Base-by-base conservation (phyloP, 2,888 invertebrate genomes). In the Tiliacea aurago region DNA sequence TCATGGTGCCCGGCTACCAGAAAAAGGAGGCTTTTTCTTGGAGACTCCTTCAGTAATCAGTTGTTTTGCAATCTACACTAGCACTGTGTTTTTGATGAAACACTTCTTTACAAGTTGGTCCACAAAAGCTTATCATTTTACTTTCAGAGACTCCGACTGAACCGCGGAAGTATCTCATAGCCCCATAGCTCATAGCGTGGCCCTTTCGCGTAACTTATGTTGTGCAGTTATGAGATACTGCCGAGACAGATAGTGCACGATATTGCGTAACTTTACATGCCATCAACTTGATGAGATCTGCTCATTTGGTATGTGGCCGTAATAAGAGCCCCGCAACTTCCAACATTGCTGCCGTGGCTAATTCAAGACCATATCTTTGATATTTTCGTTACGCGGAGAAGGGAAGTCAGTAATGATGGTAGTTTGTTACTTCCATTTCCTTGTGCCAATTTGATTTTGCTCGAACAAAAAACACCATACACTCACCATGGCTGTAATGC, bases 401-500 rank as follows among this genome's bases (percentile, higher is more conserved):
- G 58, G 65, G 23, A 65, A 61, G 61, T 58, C 59, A 37, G 68
- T 77, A 84, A 72, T 73, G 63, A 49, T 23, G 61, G 64, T 71
- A 71, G 67, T 71, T 73, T 72, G 47, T 72, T 70, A 66, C 23
- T 64, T 77, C 49, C 64, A 72, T 74, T 84, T 81, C 70, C 71
- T 78, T 69, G 43, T 68, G 61, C 61, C 63, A 63, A 70, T 77
- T 59, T 41, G 64, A 75, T 70, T 73, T 71, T 45, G 70, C 70
- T 73, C 62, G 37, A 64, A 78, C 65, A 75, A 84, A 86, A 78
- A 79, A 18, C 51, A 9, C 37, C 51, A 73, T 79, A 65, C 73
- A 56, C 41, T 73, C 64, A 33, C 64, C 55, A 73, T 78, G 73
- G 51, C 80, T 77, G 81, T 85, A 86, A 85, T 87, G 87, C 86